Percentiles rank a stretch among this genome's conserved stretches.
These are phyloP conservation scores for Ctenosaura bakeri DNA, from an alignment of 2,797 vertebrate species.

Conservation along the genomic window DNA sequence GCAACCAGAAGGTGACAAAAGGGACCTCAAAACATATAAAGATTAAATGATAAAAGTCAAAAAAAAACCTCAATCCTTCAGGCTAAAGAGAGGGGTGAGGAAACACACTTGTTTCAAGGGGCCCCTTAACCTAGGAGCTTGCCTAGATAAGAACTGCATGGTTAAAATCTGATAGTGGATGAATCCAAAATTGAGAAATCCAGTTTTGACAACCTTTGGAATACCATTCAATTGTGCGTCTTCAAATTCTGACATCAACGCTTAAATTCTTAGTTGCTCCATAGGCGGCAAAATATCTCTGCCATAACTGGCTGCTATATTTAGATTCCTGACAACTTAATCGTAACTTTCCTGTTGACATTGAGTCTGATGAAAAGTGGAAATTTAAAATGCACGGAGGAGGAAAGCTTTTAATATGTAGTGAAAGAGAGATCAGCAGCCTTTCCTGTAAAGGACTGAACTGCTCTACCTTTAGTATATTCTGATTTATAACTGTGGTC, in stretches of 20 bases:
- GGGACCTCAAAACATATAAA: too few species aligned
- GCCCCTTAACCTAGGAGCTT: neutral
- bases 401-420: constrained; percentile 34
- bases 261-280: constrained; percentile 24
- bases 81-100: too few species aligned
- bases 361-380: constrained; percentile 45
- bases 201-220: neutral
- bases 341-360: constrained; percentile 59
- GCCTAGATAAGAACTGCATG: neutral
- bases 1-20: too few species aligned
- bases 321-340: constrained; percentile 50
- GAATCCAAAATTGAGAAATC: neutral
- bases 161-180: neutral
- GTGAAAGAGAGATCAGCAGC: constrained; percentile 30
- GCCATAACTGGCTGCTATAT: constrained; percentile 17
- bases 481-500: constrained; percentile 36
- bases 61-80: too few species aligned
- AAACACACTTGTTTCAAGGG: neutral
- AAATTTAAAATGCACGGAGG: constrained; percentile 44
- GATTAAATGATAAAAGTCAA: too few species aligned
- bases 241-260: neutral
- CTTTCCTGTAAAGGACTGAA: constrained; percentile 28
- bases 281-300: constrained; percentile 27
- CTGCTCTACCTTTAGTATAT: accelerated
- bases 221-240: neutral